Conservation (phyloP, 2,888 invertebrate species). For the Torymus texanus region DNA sequence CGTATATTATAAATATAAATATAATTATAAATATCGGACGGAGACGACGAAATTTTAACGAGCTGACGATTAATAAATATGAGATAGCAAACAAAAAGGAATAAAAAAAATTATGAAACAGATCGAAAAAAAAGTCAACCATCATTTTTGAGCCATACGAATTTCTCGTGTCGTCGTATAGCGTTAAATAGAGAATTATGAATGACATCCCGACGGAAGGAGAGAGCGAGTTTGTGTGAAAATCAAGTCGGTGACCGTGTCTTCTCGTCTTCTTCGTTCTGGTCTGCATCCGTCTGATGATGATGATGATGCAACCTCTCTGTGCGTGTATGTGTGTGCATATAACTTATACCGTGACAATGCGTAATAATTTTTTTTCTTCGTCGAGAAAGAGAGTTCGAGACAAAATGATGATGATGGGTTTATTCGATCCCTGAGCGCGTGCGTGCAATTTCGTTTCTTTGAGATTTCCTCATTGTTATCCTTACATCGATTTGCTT, state of each 20-base stretch:
- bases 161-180: slow-evolving; percentile 30
- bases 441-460: neutral
- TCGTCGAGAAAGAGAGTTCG: no score
- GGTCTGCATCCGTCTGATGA: neutral
- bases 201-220: slow-evolving; percentile 11
- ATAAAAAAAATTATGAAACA: no score
- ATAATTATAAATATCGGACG: neutral
- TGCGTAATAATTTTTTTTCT: no score
- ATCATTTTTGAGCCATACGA: neutral
- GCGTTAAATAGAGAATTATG: slow-evolving; percentile 6
- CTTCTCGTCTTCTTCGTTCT: slow-evolving; percentile 45
- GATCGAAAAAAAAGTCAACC: no score
- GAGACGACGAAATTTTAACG: slow-evolving; percentile 24
- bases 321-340: slow-evolving; percentile 25
- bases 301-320: slow-evolving; percentile 29
- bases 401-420: no score
- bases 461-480: neutral
- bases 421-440: no score
- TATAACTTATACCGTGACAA: neutral
- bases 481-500: neutral
- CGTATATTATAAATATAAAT: slow-evolving; percentile 15
- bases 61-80: slow-evolving; percentile 31
- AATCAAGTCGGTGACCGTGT: slow-evolving; percentile 44
- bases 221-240: slow-evolving; percentile 45
- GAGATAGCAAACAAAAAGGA: no score